Evolutionary conservation across 2,888 invertebrate genomes (phyloP).

Genomic region (Cephonodes hylas): DNA sequence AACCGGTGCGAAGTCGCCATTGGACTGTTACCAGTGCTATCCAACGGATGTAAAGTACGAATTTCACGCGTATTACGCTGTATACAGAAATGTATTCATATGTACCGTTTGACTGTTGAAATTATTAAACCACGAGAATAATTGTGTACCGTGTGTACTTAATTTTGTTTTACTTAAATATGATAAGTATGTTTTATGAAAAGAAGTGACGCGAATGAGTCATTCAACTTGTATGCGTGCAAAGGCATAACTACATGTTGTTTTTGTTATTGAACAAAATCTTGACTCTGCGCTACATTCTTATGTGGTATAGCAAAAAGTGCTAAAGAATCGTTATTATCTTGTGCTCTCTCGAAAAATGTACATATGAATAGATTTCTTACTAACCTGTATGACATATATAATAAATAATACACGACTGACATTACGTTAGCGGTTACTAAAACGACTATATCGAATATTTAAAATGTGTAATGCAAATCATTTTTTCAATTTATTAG

Average conservation of each 20-base stretch:
- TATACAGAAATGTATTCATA: slow-evolving; percentile 4
- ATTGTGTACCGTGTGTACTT: not conserved
- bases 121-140: not conserved
- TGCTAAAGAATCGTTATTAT: not conserved
- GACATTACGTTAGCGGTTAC: slow-evolving; percentile 3
- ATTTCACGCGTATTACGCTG: not conserved
- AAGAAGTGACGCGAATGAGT: not conserved
- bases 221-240: not conserved
- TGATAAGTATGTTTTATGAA: not conserved
- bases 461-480: not conserved
- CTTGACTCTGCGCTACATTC: not conserved
- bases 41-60: not conserved
- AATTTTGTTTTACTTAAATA: not conserved
- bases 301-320: not conserved
- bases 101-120: not conserved
- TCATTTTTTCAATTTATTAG: slow-evolving; percentile 19
- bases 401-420: not conserved
- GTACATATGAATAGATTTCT: slow-evolving; percentile 7
- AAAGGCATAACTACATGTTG: not conserved
- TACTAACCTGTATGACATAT: not conserved
- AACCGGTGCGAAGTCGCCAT: not conserved
- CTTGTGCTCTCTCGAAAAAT: not conserved
- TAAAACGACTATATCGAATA: not conserved
- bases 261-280: not conserved
- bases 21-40: not conserved